phyloP scores from a whole-genome alignment of 2,797 vertebrate species.

The Gymnoscopelus microlampas region DNA sequence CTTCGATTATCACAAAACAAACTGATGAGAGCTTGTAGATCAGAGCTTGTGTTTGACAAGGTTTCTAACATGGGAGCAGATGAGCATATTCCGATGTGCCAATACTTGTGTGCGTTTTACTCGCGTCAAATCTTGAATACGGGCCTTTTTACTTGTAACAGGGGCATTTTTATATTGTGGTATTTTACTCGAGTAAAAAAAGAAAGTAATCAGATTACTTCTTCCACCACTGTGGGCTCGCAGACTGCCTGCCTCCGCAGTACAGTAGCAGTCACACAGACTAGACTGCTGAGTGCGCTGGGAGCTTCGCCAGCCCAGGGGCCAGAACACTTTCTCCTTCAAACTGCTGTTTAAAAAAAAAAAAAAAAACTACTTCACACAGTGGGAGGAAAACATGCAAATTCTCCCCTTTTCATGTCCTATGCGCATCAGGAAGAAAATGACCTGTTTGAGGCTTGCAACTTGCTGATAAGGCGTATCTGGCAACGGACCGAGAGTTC shows the following conservation, averaged over 20 bases:
- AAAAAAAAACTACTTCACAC: conserved; percentile 7
- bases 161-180: no score
- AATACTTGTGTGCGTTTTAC: no score
- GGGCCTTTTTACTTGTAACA: no score
- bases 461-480: conserved; percentile 67
- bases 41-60: no score
- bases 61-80: no score
- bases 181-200: no score
- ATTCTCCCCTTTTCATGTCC: conserved; percentile 50
- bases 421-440: conserved; percentile 44
- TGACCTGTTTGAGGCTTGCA: conserved; percentile 46
- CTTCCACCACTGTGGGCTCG: no score
- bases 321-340: conserved; percentile 56
- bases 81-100: no score
- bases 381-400: conserved; percentile 48
- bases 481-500: conserved; percentile 29
- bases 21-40: no score
- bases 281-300: conserved; percentile 54
- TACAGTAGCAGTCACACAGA: conserved; percentile 8
- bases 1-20: no score
- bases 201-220: no score
- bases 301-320: conserved; percentile 37
- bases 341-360: conserved; percentile 38
- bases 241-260: conserved; percentile 30
- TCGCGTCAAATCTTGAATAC: no score